Percentiles rank a stretch among this genome's conserved stretches.
phyloP scores from a whole-genome alignment of 1,140 invertebrate genomes.

The Drosophila teissieri region DNA sequence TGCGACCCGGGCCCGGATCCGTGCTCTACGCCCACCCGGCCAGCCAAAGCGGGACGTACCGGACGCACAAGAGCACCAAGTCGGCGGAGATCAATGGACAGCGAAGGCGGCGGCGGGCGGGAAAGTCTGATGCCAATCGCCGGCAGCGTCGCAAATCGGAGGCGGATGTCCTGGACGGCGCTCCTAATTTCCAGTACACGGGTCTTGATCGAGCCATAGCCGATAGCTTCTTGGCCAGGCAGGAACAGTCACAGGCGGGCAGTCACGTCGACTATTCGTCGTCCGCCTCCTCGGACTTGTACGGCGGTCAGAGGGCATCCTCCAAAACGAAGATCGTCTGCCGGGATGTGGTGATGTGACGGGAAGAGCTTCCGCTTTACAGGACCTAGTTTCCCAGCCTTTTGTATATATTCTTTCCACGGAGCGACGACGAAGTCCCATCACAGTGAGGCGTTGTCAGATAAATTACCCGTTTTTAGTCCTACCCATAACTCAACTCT shows the following conservation, averaged over 20 bases:
- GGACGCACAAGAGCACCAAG: conserved; percentile 77
- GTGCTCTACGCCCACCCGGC: conserved; percentile 65
- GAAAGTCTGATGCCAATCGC: conserved; percentile 70
- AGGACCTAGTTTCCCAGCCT: background rate
- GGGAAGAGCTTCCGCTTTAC: background rate
- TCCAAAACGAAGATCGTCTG: conserved; percentile 78
- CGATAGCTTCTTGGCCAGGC: conserved; percentile 77
- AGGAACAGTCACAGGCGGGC: conserved; percentile 75
- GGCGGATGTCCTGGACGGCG: conserved; percentile 73
- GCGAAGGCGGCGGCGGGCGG: conserved; percentile 60
- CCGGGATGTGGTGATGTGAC: conserved; percentile 70
- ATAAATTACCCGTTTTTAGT: conserved; percentile 9
- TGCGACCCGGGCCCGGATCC: conserved; percentile 62
- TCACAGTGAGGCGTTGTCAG: background rate
- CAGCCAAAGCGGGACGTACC: conserved; percentile 67
- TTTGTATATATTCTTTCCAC: conserved; percentile 44
- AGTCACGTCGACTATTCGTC: conserved; percentile 81
- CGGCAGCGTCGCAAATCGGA: conserved; percentile 81
- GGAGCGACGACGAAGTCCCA: background rate
- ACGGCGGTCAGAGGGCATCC: conserved; percentile 53
- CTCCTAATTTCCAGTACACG: conserved; percentile 72
- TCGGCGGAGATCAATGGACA: conserved; percentile 69
- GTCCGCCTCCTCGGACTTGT: conserved; percentile 60
- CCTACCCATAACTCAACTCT: background rate
- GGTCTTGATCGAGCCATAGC: conserved; percentile 79